Evolutionary conservation across 2,888 invertebrate species (phyloP).

Genomic region (Enchytraeus crypticus): DNA sequence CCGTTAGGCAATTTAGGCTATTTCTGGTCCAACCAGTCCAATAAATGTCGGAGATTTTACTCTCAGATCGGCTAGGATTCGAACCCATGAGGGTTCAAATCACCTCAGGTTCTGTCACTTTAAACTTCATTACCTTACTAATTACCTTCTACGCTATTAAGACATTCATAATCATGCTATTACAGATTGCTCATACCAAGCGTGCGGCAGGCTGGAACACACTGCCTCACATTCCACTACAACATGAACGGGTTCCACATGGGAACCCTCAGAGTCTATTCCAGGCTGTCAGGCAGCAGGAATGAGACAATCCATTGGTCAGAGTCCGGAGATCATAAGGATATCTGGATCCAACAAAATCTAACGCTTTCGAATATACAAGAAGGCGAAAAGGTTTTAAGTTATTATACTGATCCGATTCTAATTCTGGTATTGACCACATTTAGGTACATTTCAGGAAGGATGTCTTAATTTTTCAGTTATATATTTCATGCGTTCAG

Average conservation of each 20-base stretch:
- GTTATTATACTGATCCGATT: neutral
- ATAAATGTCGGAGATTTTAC: no score
- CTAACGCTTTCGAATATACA: neutral
- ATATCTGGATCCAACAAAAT: neutral
- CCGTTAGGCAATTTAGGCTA: no score
- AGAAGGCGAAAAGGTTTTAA: neutral
- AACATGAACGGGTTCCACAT: slow-evolving; percentile 12
- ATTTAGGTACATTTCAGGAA: no score
- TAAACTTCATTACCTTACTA: no score
- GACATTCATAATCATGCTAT: neutral
- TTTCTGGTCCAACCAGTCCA: no score
- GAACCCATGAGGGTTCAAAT: no score
- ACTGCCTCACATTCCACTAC: slow-evolving; percentile 7
- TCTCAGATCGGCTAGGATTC: no score
- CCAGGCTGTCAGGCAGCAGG: neutral
- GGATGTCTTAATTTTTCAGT: no score
- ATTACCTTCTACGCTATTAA: no score
- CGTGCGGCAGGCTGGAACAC: neutral
- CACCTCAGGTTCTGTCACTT: no score
- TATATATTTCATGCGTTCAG: no score
- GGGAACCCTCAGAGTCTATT: slow-evolving; percentile 4
- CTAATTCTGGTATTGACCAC: no score
- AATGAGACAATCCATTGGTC: neutral
- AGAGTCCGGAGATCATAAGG: neutral
- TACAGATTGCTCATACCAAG: neutral